phyloP scores from a whole-genome alignment of 2,888 invertebrate genomes.

The Osedax fenrisi region DNA sequence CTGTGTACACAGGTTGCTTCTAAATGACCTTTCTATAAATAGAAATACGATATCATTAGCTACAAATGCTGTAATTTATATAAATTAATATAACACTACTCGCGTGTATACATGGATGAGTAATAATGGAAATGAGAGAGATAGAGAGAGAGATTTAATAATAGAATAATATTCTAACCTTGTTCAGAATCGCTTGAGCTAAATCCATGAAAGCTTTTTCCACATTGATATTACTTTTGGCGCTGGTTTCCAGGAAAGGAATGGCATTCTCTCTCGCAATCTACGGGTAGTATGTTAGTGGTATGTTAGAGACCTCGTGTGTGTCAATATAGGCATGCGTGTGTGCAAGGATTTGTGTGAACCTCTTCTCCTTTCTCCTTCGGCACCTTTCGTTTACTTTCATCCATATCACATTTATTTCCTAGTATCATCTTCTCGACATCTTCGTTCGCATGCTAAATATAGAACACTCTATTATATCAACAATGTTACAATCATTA shows the following conservation, averaged over 20 bases:
- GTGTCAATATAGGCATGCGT: too few relatives aligned
- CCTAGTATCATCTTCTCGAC: constrained; percentile 97
- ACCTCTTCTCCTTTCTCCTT: constrained; percentile 70
- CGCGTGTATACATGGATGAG: too few relatives aligned
- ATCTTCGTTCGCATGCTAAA: constrained; percentile 87
- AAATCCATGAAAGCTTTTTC: constrained; percentile 86
- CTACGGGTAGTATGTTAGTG: constrained; percentile 56
- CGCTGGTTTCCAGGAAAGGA: constrained; percentile 92
- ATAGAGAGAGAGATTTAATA: too few relatives aligned
- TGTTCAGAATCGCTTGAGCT: constrained; percentile 84
- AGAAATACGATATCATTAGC: too few relatives aligned
- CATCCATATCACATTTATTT: constrained; percentile 87
- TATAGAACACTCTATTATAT: not conserved
- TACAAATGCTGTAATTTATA: too few relatives aligned
- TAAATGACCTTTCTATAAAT: too few relatives aligned
- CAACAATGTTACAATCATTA: too few relatives aligned
- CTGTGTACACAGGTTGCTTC: too few relatives aligned
- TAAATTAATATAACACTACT: too few relatives aligned
- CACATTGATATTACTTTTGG: constrained; percentile 90
- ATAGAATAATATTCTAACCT: constrained; percentile 52
- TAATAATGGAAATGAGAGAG: too few relatives aligned
- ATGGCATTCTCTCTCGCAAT: constrained; percentile 89
- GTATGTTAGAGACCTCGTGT: too few relatives aligned
- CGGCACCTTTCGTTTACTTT: constrained; percentile 79
- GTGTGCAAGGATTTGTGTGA: not conserved